Evolutionary conservation across 1,140 invertebrate species (phyloP), one percentile per base, ranked within the genome.

Genomic region (Drosophila mojavensis): DNA sequence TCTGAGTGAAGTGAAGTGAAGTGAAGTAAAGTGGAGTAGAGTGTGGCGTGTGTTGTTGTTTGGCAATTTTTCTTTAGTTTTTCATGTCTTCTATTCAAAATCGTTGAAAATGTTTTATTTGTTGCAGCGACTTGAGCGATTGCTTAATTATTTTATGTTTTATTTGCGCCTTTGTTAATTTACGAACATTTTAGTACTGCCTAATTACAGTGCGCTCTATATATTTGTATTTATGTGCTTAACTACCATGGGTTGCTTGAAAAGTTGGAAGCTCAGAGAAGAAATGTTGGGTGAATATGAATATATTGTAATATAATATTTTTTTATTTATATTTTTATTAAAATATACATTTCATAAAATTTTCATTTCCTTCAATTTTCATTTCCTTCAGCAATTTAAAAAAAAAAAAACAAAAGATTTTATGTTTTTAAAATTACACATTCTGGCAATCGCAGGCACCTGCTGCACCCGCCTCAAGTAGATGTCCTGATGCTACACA

Each of bases 161-260:
- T 81, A 64, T 66, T 78, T 70, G 58, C 43, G 74, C 66, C 71
- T 86, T 82, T 73, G 83, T 79, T 88, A 86, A 69, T 88, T 83
- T 88, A 77, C 84, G 47, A 78, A 71, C 79, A 75, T 72, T 88
- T 80, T 75, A 78, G 66, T 68, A 73, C 72, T 86, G 76, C 76
- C 76, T 86, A 83, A 88, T 86, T 88, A 80, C 79, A 69, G 65
- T 76, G 26, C 72, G 76, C 83, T 83, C 83, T 83, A 83, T 79
- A 77, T 80, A 67, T 47, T 70, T 67, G 47, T 53, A 13, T 53
- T 36, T 20, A 20, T 20, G 4, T 36, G 17, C 45, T 33, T 10
- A 65, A 39, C n/a, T 36, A 17, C 5, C 72, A 56, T 50, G 73
- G 76, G 64, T n/a, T 3, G 65, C 0, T 7, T 5, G 0, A 67